These are phyloP conservation scores for Lordiphosa collinella DNA, from an alignment of 1,140 invertebrate species.

Conservation along the genomic window DNA sequence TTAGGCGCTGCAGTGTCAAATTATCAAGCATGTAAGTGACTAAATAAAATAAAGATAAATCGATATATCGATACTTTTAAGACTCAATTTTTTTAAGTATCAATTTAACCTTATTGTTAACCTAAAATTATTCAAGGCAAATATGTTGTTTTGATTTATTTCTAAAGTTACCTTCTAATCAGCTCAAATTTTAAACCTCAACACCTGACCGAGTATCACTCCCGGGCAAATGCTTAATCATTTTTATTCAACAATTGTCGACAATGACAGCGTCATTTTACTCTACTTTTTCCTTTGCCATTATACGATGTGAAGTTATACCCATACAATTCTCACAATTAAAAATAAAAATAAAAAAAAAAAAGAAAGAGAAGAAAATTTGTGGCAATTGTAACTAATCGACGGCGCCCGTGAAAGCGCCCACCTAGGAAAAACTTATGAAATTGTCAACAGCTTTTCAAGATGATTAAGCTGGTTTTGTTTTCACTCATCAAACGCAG, in stretches of 20 bases:
- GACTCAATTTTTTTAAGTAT: too few species aligned
- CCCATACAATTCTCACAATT: slow-evolving; percentile 70
- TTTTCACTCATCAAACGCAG: slow-evolving; percentile 11
- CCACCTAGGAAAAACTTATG: slow-evolving; percentile 65
- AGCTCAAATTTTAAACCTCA: not conserved
- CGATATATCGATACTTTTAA: too few species aligned
- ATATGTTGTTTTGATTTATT: too few species aligned
- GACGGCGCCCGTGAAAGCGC: slow-evolving; percentile 70
- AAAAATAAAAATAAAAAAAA: slow-evolving; percentile 50
- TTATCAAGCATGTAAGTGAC: too few species aligned
- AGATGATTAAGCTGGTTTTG: slow-evolving; percentile 61
- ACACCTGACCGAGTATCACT: not conserved
- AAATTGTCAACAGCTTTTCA: slow-evolving; percentile 75
- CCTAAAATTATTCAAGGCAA: too few species aligned
- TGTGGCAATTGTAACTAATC: slow-evolving; percentile 77
- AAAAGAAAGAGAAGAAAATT: slow-evolving; percentile 48
- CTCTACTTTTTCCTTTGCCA: slow-evolving; percentile 26
- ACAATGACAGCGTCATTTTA: slow-evolving; percentile 63
- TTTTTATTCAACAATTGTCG: slow-evolving; percentile 60
- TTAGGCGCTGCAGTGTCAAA: too few species aligned
- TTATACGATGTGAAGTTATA: slow-evolving; percentile 38
- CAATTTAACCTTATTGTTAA: too few species aligned
- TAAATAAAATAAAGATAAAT: too few species aligned
- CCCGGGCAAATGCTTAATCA: slow-evolving; percentile 37
- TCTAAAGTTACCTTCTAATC: too few species aligned